Conservation (phyloP, 64 coral and sea anemone species). For the Pocillopora verrucosa region DNA sequence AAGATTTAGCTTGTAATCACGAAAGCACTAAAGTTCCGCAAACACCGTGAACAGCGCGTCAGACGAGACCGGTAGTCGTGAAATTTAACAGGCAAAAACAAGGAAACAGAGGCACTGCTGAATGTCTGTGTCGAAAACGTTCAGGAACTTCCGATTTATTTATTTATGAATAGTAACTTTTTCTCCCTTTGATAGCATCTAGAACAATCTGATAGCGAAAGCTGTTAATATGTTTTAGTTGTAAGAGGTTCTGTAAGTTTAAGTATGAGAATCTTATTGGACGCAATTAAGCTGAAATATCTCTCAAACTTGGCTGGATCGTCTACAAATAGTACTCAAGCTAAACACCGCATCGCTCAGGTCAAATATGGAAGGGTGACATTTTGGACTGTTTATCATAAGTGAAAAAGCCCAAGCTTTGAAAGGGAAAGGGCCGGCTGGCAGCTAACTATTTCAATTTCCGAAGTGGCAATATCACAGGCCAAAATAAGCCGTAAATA, state of each 20-base stretch:
- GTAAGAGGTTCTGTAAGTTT: background rate
- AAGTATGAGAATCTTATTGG: background rate
- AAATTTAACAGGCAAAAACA: background rate
- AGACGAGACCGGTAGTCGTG: background rate
- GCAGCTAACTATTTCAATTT: background rate
- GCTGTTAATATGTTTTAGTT: background rate
- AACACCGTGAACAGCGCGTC: background rate
- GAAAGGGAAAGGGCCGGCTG: background rate
- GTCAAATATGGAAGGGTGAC: no score
- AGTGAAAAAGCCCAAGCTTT: background rate
- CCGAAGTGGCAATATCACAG: background rate
- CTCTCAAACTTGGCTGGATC: no score
- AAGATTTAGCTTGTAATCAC: slow-evolving; percentile 12
- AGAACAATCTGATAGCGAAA: background rate
- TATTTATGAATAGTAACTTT: background rate
- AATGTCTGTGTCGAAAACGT: background rate
- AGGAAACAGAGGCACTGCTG: background rate
- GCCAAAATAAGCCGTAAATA: background rate
- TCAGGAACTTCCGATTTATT: background rate
- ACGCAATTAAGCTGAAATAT: background rate
- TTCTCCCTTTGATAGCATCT: background rate
- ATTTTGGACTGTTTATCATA: no score
- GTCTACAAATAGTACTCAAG: no score
- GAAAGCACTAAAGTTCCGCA: background rate
- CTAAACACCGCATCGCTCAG: no score